Base-by-base conservation (phyloP, 2,113 vertebrate genomes). In the Percopsis transmontana region DNA sequence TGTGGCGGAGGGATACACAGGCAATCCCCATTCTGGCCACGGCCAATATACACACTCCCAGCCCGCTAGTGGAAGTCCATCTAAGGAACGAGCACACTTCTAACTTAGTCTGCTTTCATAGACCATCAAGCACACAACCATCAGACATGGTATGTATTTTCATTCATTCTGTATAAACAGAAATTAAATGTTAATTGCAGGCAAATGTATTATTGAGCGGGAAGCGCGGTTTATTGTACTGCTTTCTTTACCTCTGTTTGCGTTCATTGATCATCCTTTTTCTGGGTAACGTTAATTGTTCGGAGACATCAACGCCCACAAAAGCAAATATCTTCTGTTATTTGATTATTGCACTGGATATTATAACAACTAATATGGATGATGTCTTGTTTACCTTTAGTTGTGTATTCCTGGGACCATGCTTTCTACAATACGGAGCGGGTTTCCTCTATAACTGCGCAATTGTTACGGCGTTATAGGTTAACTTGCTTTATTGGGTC, bases 1-100 rank as follows among this genome's bases (percentile, higher is more conserved):
- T 47, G 87, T 45, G 86, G 92, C 92, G 91, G 92, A 92, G 85
- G 91, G 88, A 93, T 93, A 92, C 90, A 84, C 21, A 86, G 67
- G 54, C 80, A 69, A 75, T 60, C 82, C 87, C 76, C 77, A 66
- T 77, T 80, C 72, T 83, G 67, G 70, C 85, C 85, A 61, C 82
- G 62, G 80, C 80, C 77, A 66, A 83, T 87, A 89, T 87, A 90
- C 85, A 69, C 87, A 76, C 80, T 78, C 19, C 77, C 56, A 76
- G 65, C 63, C 86, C 75, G 73, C 84, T 63, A 79, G 82, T 87
- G 85, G 76, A 86, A 80, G 79, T 86, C 87, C 87, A 88, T 88
- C 83, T 88, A 84, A 86, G 88, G 89, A 78, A 80, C 82, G 77
- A 85, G 24, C 76, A 62, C 80, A 79, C 75, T 79, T 68, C 64